Evolutionary conservation across 2,888 invertebrate genomes (phyloP), one percentile per base, ranked within the genome.

Genomic region (Pelosia muscerda): DNA sequence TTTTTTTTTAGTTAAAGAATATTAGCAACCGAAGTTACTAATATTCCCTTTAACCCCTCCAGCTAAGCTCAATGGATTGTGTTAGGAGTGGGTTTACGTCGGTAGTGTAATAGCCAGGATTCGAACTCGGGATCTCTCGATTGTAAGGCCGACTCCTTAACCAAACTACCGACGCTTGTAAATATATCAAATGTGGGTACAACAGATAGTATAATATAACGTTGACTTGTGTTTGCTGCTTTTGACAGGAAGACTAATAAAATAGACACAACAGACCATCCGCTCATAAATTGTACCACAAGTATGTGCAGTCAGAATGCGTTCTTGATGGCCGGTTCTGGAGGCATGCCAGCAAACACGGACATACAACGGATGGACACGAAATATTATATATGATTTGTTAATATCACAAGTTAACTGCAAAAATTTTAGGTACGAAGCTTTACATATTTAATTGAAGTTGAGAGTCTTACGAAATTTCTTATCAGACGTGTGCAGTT

Each of bases 371-470:
- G 79, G 74, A 77, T 71, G 74, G 67, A 68, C 72, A 81, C 77
- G 75, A 83, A 77, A 74, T 76, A 80, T 76, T 60, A 53, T 62
- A 68, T 77, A 71, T 69, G 73, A 81, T 74, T 76, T 73, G 75
- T 76, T 74, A 76, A 77, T 76, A 76, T 58, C 53, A 55, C 49
- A 64, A 60, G 31, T 63, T 63, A 58, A 13, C 10, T 25, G 56
- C 26, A 13, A 49, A 49, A 49, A 49, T 28, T 65, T 58, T 65
- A 15, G n/a, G 31, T 19, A 56, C 19, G 19, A 42, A 19, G 13
- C 38, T 19, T 5, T 19, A 42, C 19, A 38, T 23, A 19, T 28
- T 57, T n/a, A n/a, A n/a, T n/a, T 49, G n/a, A 23, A 31, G n/a
- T 23, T 28, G 1, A 8, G 15, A 19, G 26, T n/a, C 42, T 55